Evolutionary conservation across 1,140 invertebrate genomes (phyloP).

Genomic region (Anthonomus grandis): DNA sequence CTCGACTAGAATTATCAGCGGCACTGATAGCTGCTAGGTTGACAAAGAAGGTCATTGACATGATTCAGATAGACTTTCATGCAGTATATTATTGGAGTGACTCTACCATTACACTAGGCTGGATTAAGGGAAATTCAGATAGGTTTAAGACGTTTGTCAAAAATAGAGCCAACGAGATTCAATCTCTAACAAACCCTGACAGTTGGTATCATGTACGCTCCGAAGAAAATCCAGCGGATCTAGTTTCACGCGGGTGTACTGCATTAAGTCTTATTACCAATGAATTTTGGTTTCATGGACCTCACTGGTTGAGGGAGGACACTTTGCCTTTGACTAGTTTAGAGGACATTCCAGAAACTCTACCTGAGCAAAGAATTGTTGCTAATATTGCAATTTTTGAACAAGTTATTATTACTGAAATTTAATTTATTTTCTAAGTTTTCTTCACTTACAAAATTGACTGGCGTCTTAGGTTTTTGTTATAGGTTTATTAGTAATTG

Average conservation of each 20-base stretch:
- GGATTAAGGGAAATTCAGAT: conserved; percentile 8
- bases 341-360: background rate
- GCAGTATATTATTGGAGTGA: conserved; percentile 15
- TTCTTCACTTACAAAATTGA: conserved; percentile 11
- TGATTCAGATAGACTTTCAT: conserved; percentile 1
- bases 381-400: background rate
- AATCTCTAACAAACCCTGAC: background rate
- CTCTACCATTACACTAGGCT: conserved; percentile 14
- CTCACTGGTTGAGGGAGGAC: conserved; percentile 17
- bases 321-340: background rate
- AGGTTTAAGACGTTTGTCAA: conserved; percentile 10
- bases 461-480: conserved; percentile 3
- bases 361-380: background rate
- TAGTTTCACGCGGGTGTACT: conserved; percentile 4
- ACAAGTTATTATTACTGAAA: too few relatives aligned
- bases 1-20: conserved; percentile 37
- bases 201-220: conserved; percentile 6
- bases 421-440: background rate
- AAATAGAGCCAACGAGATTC: conserved; percentile 10
- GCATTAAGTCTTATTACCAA: background rate
- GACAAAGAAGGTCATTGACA: conserved; percentile 6
- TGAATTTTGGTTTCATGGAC: conserved; percentile 26
- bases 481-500: conserved; percentile 3
- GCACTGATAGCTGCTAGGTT: conserved; percentile 30
- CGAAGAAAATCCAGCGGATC: conserved; percentile 22